Conservation (phyloP, 2,797 vertebrate genomes). For the Lophius americanus region DNA sequence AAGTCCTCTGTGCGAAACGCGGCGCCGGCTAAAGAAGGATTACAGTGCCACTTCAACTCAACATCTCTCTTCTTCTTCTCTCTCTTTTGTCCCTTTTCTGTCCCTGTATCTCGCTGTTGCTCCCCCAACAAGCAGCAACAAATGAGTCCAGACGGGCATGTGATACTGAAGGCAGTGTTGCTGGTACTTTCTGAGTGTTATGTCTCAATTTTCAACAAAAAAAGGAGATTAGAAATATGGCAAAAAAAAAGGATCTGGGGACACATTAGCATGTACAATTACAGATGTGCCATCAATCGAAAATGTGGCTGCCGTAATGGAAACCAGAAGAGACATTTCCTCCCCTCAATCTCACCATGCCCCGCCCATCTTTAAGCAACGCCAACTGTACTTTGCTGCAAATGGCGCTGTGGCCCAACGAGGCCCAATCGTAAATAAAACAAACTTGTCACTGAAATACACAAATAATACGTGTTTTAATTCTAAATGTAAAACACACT, state of each 20-base stretch:
- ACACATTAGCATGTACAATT: constrained; percentile 60
- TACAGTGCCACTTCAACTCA: constrained; percentile 66
- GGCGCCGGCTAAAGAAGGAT: constrained; percentile 71
- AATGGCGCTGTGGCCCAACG: constrained; percentile 46
- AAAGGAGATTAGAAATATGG: constrained; percentile 72
- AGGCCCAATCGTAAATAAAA: constrained; percentile 51
- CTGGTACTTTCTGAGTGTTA: constrained; percentile 85
- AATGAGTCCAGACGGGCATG: constrained; percentile 77
- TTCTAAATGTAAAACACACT: constrained; percentile 77
- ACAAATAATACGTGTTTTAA: constrained; percentile 51
- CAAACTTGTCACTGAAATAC: constrained; percentile 26
- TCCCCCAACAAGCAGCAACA: constrained; percentile 75
- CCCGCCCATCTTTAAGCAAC: constrained; percentile 45
- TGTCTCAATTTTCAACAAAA: constrained; percentile 81
- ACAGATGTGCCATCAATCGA: constrained; percentile 60
- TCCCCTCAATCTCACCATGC: constrained; percentile 65
- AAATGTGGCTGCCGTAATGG: constrained; percentile 58
- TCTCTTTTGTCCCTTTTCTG: constrained; percentile 46
- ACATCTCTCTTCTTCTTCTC: constrained; percentile 40
- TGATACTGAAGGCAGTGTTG: constrained; percentile 86
- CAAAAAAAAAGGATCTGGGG: constrained; percentile 34
- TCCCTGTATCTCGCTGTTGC: constrained; percentile 69
- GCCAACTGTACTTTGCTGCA: constrained; percentile 45
- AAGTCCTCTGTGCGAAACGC: constrained; percentile 73
- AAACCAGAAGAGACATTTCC: constrained; percentile 73